Conservation (phyloP, 2,797 vertebrate species). For the Squalus acanthias region DNA sequence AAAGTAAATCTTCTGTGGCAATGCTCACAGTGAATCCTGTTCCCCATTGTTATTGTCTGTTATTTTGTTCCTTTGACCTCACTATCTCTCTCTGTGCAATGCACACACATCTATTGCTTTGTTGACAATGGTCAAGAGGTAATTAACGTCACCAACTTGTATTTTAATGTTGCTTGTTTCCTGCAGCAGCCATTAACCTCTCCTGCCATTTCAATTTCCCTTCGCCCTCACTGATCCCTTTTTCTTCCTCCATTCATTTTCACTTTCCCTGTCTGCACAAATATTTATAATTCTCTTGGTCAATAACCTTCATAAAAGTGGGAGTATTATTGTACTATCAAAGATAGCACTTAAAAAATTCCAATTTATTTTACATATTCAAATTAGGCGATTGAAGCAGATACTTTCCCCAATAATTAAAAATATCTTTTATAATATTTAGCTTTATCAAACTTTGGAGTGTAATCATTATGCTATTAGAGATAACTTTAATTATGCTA, state of each 20-base stretch:
- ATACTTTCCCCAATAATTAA: not conserved
- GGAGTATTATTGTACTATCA: not conserved
- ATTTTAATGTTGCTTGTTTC: not conserved
- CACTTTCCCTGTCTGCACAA: not conserved
- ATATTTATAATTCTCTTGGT: not conserved
- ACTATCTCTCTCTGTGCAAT: not conserved
- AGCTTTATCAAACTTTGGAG: not conserved
- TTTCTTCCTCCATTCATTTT: not conserved
- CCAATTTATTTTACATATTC: constrained; percentile 16
- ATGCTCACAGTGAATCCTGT: not conserved
- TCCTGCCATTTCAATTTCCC: not conserved
- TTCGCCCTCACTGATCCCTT: not conserved
- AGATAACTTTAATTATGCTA: constrained; percentile 25
- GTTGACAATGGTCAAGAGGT: no score
- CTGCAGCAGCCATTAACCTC: not conserved
- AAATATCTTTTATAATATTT: constrained; percentile 2
- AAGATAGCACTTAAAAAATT: not conserved
- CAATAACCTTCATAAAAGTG: not conserved
- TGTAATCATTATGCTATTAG: not conserved
- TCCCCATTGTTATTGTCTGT: not conserved
- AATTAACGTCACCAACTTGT: no score
- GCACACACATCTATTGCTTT: not conserved
- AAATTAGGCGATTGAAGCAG: not conserved
- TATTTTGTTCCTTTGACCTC: not conserved
- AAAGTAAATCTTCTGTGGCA: not conserved